Conservation (phyloP, 2,888 invertebrate genomes). For the Caenorhabditis sp. region DNA sequence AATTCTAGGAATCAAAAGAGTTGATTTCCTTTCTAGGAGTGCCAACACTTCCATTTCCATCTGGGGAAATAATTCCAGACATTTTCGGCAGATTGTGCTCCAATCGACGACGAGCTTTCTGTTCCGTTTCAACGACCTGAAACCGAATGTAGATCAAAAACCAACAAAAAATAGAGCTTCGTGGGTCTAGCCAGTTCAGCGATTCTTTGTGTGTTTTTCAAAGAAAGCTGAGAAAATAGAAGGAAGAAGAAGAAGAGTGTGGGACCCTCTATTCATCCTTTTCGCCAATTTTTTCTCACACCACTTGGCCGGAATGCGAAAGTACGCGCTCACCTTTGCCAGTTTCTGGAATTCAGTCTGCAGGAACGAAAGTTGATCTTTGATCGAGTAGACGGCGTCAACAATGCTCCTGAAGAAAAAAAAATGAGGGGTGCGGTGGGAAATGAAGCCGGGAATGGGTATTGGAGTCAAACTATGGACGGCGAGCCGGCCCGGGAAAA, state of each 20-base stretch:
- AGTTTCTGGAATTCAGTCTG: conserved; percentile 84
- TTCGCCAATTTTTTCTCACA: not conserved
- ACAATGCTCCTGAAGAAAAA: conserved; percentile 87
- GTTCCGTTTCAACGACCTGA: conserved; percentile 88
- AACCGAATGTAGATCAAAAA: no score
- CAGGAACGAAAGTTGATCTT: conserved; percentile 88
- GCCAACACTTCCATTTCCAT: conserved; percentile 45
- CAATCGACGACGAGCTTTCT: conserved; percentile 85
- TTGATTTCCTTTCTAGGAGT: conserved; percentile 52
- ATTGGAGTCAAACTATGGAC: conserved; percentile 6
- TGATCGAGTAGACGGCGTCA: conserved; percentile 89
- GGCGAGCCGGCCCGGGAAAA: not conserved
- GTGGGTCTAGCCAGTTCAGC: no score
- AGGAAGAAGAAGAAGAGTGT: not conserved
- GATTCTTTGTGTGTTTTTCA: no score
- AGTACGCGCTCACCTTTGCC: conserved; percentile 46
- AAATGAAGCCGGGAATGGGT: not conserved
- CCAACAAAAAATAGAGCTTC: no score
- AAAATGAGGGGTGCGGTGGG: not conserved
- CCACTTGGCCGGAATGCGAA: no score
- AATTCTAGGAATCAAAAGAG: conserved; percentile 41
- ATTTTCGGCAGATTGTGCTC: conserved; percentile 81
- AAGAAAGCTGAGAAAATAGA: no score
- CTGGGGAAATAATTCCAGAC: conserved; percentile 50
- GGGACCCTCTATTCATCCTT: not conserved